phyloP scores from a whole-genome alignment of 2,113 vertebrate species.

The Corythornis cristatus region DNA sequence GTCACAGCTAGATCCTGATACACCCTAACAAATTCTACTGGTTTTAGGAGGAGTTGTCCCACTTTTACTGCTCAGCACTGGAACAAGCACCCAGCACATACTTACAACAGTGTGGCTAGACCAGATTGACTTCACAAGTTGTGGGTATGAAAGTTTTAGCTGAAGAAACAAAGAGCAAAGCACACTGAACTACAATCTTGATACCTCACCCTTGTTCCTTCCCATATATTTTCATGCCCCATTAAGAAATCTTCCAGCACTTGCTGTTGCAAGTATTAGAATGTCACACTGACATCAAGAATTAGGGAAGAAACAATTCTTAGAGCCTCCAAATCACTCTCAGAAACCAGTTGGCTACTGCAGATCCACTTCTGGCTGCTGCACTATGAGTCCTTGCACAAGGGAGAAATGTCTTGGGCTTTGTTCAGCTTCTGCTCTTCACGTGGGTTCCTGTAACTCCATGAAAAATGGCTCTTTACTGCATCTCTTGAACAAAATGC shows the following conservation, averaged over 20 bases:
- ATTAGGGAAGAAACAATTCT: not conserved
- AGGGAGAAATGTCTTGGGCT: not conserved
- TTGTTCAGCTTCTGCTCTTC: not conserved
- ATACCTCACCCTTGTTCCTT: not conserved
- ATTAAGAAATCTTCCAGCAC: not conserved
- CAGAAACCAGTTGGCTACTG: not conserved
- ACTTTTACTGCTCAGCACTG: slow-evolving; percentile 1
- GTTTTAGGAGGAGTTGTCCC: slow-evolving; percentile 26
- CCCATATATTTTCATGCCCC: not conserved
- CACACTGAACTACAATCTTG: not conserved
- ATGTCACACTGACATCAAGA: not conserved
- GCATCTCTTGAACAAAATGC: not conserved
- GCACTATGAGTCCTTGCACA: not conserved
- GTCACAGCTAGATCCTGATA: not conserved
- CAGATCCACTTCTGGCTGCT: not conserved
- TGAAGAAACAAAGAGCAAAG: slow-evolving; percentile 25
- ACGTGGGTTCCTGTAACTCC: not conserved
- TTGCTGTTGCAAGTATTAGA: not conserved
- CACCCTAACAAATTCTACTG: not conserved
- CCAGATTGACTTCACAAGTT: slow-evolving; percentile 37
- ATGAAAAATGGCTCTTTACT: not conserved
- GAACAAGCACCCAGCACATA: slow-evolving; percentile 34
- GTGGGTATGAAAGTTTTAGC: not conserved
- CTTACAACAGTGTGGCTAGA: not conserved
- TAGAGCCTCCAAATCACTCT: not conserved